Conservation (phyloP, 2,113 vertebrate species). For the Sprattus sprattus region DNA sequence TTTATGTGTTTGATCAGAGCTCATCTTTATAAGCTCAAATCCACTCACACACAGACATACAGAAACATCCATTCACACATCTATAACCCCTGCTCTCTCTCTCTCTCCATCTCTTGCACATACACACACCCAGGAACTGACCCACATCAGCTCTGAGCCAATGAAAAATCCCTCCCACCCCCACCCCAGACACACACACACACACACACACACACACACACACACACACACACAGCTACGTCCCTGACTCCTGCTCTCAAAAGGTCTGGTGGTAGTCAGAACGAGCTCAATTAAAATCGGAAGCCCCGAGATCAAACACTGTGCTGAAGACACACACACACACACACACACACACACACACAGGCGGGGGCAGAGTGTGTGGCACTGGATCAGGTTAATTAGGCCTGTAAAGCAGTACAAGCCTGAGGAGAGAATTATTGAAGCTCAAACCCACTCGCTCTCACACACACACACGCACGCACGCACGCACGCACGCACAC, state of each 20-base stretch:
- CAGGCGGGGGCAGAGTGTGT: not conserved
- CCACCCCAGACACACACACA: not conserved
- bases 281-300: not conserved
- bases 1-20: not conserved
- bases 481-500: not conserved
- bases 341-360: not conserved
- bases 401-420: not conserved
- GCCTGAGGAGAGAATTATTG: not conserved
- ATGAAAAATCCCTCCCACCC: not conserved
- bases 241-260: not conserved
- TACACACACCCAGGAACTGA: not conserved
- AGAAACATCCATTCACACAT: not conserved
- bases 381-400: not conserved
- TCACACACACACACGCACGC: not conserved
- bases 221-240: not conserved
- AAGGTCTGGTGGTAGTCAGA: not conserved
- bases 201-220: not conserved
- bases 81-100: not conserved
- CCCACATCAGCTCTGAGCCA: not conserved
- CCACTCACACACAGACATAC: not conserved
- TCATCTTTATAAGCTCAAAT: not conserved
- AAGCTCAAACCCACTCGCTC: conserved; percentile 16
- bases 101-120: not conserved
- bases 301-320: conserved; percentile 4
- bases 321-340: not conserved